Conservation (phyloP, 2,797 vertebrate species). For the Mycteria americana region DNA sequence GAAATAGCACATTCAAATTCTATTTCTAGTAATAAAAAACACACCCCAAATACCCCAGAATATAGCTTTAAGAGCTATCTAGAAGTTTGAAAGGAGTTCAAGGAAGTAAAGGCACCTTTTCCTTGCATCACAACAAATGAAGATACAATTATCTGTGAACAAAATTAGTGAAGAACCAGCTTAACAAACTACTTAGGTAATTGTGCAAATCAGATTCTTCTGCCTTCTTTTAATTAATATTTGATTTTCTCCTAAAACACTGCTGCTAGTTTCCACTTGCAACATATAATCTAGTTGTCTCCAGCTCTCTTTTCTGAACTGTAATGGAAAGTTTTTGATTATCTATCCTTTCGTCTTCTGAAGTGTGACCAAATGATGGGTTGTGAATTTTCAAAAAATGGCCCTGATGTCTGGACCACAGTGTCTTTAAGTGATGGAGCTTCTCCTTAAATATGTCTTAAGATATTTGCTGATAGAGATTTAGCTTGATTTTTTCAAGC, state of each 20-base stretch:
- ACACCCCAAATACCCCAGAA: accelerated
- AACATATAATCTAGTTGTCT: background rate
- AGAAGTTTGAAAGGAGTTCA: background rate
- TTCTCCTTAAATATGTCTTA: background rate
- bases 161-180: background rate
- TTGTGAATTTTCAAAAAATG: background rate
- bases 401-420: background rate
- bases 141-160: background rate
- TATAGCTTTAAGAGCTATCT: background rate
- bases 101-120: background rate
- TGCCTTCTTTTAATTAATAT: background rate
- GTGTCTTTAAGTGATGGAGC: background rate
- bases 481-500: background rate
- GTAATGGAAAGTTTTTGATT: background rate
- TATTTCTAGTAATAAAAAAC: background rate
- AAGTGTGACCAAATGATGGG: background rate
- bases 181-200: background rate
- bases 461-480: background rate
- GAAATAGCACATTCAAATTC: background rate
- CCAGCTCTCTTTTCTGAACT: background rate
- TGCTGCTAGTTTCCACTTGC: background rate
- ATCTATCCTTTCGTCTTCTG: background rate
- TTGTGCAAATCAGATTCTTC: background rate
- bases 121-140: background rate
- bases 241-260: background rate